These are phyloP conservation scores for Drosophila putrida DNA, from an alignment of 2,888 invertebrate genomes.

Conservation along the genomic window DNA sequence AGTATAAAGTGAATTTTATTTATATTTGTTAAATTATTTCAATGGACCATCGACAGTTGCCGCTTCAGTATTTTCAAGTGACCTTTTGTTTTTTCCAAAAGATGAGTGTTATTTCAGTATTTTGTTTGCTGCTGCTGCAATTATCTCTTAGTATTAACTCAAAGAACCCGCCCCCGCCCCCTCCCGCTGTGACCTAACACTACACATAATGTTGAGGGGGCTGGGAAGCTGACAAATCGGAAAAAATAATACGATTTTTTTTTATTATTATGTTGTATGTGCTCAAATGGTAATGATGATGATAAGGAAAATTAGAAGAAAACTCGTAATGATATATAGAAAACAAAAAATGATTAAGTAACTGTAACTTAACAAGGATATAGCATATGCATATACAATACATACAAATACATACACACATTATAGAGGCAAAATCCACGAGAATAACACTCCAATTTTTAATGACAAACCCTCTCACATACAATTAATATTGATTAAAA, in stretches of 20 bases:
- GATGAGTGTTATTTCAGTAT: conserved; percentile 18
- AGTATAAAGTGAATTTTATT: not conserved
- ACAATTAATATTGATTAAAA: conserved; percentile 46
- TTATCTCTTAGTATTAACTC: conserved; percentile 44
- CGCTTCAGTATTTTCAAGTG: conserved; percentile 7
- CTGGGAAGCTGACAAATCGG: conserved; percentile 27
- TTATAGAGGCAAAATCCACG: conserved; percentile 54
- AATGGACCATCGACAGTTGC: not conserved
- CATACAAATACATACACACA: conserved; percentile 18
- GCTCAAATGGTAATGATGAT: conserved; percentile 40
- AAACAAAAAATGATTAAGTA: conserved; percentile 46
- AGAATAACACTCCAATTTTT: conserved; percentile 54
- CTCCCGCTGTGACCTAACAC: not conserved
- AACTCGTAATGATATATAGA: conserved; percentile 18
- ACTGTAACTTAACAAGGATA: conserved; percentile 68
- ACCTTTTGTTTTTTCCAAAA: not conserved
- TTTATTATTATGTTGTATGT: conserved; percentile 44
- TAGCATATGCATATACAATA: conserved; percentile 56
- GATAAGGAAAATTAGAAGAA: conserved; percentile 10
- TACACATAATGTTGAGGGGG: not conserved
- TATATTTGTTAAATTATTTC: conserved; percentile 8
- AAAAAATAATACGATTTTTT: conserved; percentile 20
- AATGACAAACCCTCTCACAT: conserved; percentile 43
- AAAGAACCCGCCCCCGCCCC: conserved; percentile 5
- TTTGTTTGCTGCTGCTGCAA: conserved; percentile 20